Evolutionary conservation across 1,140 invertebrate species (phyloP), one percentile per base, ranked within the genome.

Genomic region (Elymnias hypermnestra): DNA sequence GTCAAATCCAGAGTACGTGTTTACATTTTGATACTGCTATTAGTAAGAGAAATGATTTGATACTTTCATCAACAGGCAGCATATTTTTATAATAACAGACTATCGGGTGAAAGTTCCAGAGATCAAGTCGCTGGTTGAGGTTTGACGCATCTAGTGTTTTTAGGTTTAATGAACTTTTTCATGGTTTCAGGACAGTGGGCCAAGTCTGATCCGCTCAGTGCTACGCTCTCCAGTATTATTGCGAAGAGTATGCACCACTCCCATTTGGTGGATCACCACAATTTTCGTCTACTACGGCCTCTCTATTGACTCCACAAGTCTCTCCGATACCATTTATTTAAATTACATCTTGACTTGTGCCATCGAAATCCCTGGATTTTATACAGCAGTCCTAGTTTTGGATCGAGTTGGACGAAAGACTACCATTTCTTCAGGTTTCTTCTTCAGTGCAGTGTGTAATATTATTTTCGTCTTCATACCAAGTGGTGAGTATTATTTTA

Each of bases 221-320:
- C 74, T 91, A 9, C 88, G 86, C 25, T 86, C 91, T 0, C 74
- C 70, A 1, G 83, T 88, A 5, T 87, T 91, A 42, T 58, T 92
- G 43, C 87, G 90, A 54, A 87, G 92, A 23, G 84, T 93, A 10
- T 73, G 90, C 8, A 90, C 90, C 8, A 91, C 92, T 21, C 91
- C 89, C 13, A 88, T 93, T 61, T 93, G 89, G 83, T 94, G 91
- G 92, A 87, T 92, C 13, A 90, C 91, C 0, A 90, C 91, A 53
- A 90, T 91, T 0, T 91, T 95, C 52, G 89, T 94, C 1, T 96
- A 94, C 74, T 95, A 95, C 62, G 95, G 94, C 0, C 72, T 96
- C 1, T 93, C 93, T 3, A 88, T 95, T 25, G 94, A 94, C 70
- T 91, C 94, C 0, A 92, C 92, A 3, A 89, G 92, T 17, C 83